These are phyloP conservation scores for Nasua narica DNA, from an alignment of 2,797 vertebrate species.

Conservation along the genomic window DNA sequence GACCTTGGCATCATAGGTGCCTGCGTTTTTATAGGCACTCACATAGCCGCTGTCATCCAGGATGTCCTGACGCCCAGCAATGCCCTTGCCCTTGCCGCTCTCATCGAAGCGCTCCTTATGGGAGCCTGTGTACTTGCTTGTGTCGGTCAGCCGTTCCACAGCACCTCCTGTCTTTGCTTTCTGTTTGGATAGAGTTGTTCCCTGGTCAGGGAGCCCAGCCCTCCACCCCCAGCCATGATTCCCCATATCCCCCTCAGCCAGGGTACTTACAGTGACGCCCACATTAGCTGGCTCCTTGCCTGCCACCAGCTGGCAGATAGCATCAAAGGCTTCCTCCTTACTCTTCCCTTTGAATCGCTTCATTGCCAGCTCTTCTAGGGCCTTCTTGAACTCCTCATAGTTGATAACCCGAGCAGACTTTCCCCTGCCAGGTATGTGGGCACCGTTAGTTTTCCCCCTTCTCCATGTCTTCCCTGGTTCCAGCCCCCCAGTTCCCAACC, in stretches of 20 bases:
- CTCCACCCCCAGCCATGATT: neutral
- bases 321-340: conserved; percentile 90
- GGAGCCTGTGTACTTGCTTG: conserved; percentile 94
- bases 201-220: neutral
- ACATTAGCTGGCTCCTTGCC: conserved; percentile 91
- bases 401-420: conserved; percentile 94
- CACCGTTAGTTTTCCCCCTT: neutral
- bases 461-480: neutral
- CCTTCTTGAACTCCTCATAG: conserved; percentile 93
- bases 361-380: conserved; percentile 90
- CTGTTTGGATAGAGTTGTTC: conserved; percentile 80
- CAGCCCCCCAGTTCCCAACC: neutral
- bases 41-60: conserved; percentile 95
- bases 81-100: conserved; percentile 92
- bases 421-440: conserved; percentile 82
- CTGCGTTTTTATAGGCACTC: conserved; percentile 92
- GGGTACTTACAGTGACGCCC: conserved; percentile 91
- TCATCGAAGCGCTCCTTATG: conserved; percentile 96
- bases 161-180: conserved; percentile 90
- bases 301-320: conserved; percentile 90
- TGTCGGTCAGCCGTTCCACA: conserved; percentile 93
- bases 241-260: neutral
- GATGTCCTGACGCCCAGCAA: conserved; percentile 92
- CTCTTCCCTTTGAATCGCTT: conserved; percentile 95
- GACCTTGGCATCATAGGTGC: conserved; percentile 91